Evolutionary conservation across 2,113 vertebrate genomes (phyloP), one percentile per base, ranked within the genome.

Genomic region (Phylloscopus trochiloides): DNA sequence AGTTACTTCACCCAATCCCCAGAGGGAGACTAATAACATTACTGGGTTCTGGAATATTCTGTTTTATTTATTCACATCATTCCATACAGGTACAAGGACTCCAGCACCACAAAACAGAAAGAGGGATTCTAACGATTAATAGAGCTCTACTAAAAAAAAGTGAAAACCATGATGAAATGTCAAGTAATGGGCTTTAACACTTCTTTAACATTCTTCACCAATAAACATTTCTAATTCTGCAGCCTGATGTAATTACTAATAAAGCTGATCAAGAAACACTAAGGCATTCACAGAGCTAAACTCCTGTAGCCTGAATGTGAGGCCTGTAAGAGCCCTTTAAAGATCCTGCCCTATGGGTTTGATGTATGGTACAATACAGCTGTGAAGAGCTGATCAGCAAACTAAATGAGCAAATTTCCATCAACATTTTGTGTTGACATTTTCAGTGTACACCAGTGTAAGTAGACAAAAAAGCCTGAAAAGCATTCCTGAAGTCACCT

Each of bases 121-220:
- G 10, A 92, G 32, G 10, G 45, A 50, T 62, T 62, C 14, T 70
- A 79, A 62, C 20, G 14, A 76, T 65, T 87, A 83, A 82, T 18
- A 81, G 45, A 63, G 11, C 4, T 58, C 21, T 17, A 17, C 0
- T 7, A n/a, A 71, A 74, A 21, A 21, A 47, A 36, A 47, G 7
- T 24, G 7, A 58, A 80, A 63, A 47, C 18, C 24, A 14, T 11
- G 40, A 59, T 2, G 3, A 76, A 86, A 76, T 12, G 7, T 28
- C 70, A 65, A n/a, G 5, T 50, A 63, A 59, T 0, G 0, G 4
- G 10, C 7, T 57, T 89, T 55, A 31, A 52, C 12, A 17, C 16
- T 66, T 77, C 47, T 66, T 57, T 43, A 79, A 43, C 6, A 40
- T 28, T 61, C 9, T 59, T 68, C 59, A 72, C 15, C 48, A 57